Base-by-base conservation (phyloP, 2,888 invertebrate species). In the Conops quadrifasciatus region DNA sequence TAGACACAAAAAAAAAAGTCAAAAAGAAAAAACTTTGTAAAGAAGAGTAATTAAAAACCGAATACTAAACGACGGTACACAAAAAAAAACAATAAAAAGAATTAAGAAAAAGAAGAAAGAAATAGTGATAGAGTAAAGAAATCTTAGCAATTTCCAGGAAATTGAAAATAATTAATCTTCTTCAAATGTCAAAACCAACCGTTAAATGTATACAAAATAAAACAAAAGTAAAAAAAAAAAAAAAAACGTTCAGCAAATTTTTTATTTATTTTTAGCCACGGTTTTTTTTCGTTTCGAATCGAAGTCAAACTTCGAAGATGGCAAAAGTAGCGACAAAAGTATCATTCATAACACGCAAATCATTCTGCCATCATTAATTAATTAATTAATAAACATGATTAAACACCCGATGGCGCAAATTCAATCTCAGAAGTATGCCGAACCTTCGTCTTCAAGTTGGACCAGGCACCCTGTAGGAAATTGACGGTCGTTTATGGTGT, bases 361-460 rank as follows among this genome's bases (percentile, higher is more conserved):
- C 24, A 28, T 58, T 11, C 28, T 58, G 58, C 26, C 58, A 62
- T 51, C 62, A 51, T 68, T 68, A 49, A 68, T 68, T 68, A 68
- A 62, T 60, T 59, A n/a, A n/a, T n/a, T n/a, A n/a, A 56, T n/a
- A 19, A 53, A 67, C 67, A 59, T 59, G 67, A 67, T 67, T 67
- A 67, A 67, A 67, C 67, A 67, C 67, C 49, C 60, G 36, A 9
- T n/a, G 15, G 58, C 30, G 59, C 28, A 60, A n/a, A n/a, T n/a
- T n/a, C n/a, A n/a, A n/a, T n/a, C n/a, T n/a, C n/a, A n/a, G n/a
- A n/a, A n/a, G n/a, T n/a, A n/a, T n/a, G n/a, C n/a, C n/a, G n/a
- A n/a, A n/a, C n/a, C n/a, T n/a, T n/a, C n/a, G n/a, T n/a, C n/a
- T n/a, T n/a, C n/a, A n/a, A n/a, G n/a, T n/a, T n/a, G n/a, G n/a